Percentiles rank a stretch among this genome's conserved stretches.
These are phyloP conservation scores for Sturnira hondurensis DNA, from an alignment of 2,113 vertebrate species.

Conservation along the genomic window DNA sequence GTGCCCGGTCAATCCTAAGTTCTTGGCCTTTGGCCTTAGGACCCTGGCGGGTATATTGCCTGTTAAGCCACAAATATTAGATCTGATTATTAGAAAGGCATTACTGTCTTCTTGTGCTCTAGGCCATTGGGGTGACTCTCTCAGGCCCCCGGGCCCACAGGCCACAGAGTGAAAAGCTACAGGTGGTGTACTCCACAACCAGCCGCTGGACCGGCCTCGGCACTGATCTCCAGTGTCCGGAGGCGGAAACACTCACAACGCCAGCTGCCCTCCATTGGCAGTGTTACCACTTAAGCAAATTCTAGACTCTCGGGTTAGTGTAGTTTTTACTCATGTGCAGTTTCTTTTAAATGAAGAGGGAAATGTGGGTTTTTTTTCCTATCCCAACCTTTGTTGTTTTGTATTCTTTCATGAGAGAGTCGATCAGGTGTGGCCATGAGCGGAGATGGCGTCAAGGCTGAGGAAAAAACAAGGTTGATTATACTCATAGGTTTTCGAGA, in stretches of 20 bases:
- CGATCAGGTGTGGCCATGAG: not conserved
- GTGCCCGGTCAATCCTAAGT: not conserved
- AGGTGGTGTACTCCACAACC: no score
- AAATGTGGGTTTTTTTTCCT: not conserved
- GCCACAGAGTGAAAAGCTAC: not conserved
- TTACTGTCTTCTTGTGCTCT: not conserved
- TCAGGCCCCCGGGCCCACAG: not conserved
- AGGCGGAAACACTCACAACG: not conserved
- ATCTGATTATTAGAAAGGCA: not conserved
- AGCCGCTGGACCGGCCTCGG: no score
- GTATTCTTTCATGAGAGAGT: not conserved
- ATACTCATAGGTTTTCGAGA: not conserved
- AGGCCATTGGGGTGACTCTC: not conserved
- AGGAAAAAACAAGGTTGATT: not conserved
- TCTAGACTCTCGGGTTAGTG: not conserved
- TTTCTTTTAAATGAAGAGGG: not conserved
- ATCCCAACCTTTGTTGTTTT: not conserved
- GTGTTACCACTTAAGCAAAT: not conserved
- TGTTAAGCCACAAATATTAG: not conserved
- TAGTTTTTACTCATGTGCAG: not conserved
- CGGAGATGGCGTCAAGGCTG: not conserved
- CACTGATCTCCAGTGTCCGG: not conserved
- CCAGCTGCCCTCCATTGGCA: rapidly evolving
- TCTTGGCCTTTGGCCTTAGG: not conserved
- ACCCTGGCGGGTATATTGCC: no score